phyloP scores from a whole-genome alignment of 1,140 invertebrate genomes.

The Bradysia coprophila region DNA sequence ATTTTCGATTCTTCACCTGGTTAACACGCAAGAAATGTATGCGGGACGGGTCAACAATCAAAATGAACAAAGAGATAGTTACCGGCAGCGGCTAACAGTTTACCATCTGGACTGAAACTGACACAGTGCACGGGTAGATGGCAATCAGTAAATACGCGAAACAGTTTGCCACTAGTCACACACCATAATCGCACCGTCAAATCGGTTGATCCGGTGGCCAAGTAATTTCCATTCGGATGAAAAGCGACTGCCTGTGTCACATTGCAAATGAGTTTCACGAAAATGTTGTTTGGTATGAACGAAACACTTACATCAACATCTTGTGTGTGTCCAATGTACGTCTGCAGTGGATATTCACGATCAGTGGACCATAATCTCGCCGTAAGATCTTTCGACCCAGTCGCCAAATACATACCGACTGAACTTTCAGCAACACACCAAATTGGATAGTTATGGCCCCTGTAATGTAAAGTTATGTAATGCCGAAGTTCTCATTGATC shows the following conservation, averaged over 20 bases:
- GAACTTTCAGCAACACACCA: conserved; percentile 66
- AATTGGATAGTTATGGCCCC: conserved; percentile 70
- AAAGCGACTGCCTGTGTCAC: conserved; percentile 46
- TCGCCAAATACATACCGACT: conserved; percentile 52
- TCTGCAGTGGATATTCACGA: conserved; percentile 53
- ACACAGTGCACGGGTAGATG: conserved; percentile 50
- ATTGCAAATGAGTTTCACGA: conserved; percentile 1
- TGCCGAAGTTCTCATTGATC: no score
- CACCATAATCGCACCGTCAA: conserved; percentile 57
- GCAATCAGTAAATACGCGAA: conserved; percentile 64
- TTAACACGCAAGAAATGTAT: not conserved
- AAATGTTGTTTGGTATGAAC: no score
- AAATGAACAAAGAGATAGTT: conserved; percentile 5
- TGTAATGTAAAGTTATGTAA: no score
- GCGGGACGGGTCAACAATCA: no score
- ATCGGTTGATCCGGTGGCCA: conserved; percentile 62
- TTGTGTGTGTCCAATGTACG: conserved; percentile 65
- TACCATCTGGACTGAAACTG: conserved; percentile 63
- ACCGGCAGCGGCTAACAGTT: conserved; percentile 57
- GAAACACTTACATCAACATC: conserved; percentile 64
- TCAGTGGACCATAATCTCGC: conserved; percentile 73
- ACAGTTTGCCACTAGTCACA: conserved; percentile 37
- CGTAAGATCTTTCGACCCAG: conserved; percentile 68
- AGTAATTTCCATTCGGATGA: conserved; percentile 63
- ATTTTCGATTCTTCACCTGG: conserved; percentile 35